A percentile compares a stretch with the other conserved stretches of the same genome.
phyloP scores from a whole-genome alignment of 2,113 vertebrate genomes.

The Sinocyclocheilus rhinocerous region DNA sequence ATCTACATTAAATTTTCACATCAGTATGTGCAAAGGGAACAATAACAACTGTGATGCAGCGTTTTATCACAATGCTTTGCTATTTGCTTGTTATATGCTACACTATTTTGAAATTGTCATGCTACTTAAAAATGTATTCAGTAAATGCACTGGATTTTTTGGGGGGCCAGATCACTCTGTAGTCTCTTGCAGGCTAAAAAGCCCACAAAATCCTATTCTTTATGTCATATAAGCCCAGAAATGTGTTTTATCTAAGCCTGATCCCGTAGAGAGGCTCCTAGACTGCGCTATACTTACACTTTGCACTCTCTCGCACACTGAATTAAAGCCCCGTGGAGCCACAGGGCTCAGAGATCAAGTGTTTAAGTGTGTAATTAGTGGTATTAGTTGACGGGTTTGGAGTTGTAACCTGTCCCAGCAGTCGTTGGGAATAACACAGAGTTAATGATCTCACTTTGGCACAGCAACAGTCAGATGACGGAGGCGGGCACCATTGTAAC shows the following conservation, averaged over 20 bases:
- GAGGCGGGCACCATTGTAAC: not conserved
- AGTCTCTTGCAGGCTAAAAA: not conserved
- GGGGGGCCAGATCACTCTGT: not conserved
- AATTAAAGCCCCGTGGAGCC: constrained; percentile 6
- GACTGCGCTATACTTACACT: not conserved
- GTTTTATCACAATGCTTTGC: not conserved
- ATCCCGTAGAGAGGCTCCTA: not conserved
- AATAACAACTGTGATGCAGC: not conserved
- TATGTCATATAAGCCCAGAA: not conserved
- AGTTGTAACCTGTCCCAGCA: constrained; percentile 5
- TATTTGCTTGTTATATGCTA: not conserved
- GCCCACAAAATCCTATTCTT: not conserved
- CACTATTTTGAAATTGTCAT: not conserved
- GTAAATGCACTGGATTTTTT: not conserved
- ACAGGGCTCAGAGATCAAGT: constrained; percentile 14
- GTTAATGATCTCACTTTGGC: constrained; percentile 28
- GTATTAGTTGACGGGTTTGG: constrained; percentile 25
- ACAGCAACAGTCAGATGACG: constrained; percentile 6
- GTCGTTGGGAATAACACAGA: not conserved
- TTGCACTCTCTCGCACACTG: not conserved
- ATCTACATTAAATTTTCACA: too few relatives aligned
- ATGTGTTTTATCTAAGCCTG: not conserved
- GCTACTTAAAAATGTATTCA: not conserved
- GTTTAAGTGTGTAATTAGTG: constrained; percentile 27
- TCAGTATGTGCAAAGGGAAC: not conserved